Percentiles rank a stretch among this genome's conserved stretches.
phyloP scores from a whole-genome alignment of 2,888 invertebrate genomes.

The Aspidapion aeneum region DNA sequence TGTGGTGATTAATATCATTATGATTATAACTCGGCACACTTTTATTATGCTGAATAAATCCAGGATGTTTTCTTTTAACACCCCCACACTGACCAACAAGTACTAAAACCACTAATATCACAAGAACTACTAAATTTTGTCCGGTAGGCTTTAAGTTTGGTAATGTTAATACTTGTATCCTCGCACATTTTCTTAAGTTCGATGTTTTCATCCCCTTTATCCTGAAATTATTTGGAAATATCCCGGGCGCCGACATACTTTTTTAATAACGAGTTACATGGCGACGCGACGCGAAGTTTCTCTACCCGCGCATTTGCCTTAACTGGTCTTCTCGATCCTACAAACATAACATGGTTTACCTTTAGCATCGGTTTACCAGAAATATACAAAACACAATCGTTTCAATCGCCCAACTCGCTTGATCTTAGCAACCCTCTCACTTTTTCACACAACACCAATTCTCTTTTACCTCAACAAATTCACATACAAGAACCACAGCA shows the following conservation, averaged over 20 bases:
- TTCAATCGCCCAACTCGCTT: not conserved
- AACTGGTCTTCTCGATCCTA: not conserved
- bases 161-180: no score
- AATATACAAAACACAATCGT: not conserved
- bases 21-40: constrained; percentile 9
- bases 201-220: not conserved
- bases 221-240: not conserved
- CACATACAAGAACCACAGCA: no score
- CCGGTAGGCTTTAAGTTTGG: constrained; percentile 7
- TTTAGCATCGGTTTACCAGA: not conserved
- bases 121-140: constrained; percentile 13
- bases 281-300: not conserved
- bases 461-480: no score
- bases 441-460: no score
- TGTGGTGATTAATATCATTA: constrained; percentile 9
- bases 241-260: not conserved
- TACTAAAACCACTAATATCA: constrained; percentile 22
- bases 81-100: constrained; percentile 21
- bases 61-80: constrained; percentile 12
- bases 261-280: not conserved
- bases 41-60: constrained; percentile 5
- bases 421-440: no score
- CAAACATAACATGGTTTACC: constrained; percentile 1
- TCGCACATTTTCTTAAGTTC: not conserved
- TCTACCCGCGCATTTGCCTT: not conserved